Evolutionary conservation across 2,113 vertebrate genomes (phyloP), one percentile per base, ranked within the genome.

Genomic region (Oncorhynchus clarkii): DNA sequence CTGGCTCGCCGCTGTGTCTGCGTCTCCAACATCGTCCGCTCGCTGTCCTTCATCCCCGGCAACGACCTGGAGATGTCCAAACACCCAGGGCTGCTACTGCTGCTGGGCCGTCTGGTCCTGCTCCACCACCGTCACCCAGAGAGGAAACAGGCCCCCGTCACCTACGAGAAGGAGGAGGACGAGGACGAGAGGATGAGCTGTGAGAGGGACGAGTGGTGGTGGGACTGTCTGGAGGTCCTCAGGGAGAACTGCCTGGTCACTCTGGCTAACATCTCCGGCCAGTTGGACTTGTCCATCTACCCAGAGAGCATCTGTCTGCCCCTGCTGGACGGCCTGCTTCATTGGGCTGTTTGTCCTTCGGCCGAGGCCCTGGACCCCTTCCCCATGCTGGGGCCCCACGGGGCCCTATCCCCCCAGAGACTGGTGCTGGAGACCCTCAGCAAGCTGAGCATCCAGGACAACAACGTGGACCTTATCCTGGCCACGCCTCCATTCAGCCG

Each of bases 361-460:
- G 98, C 98, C 18, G 97, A 98, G 92, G 98, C 98, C 86, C 94
- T 97, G 89, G 98, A 99, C 87, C 98, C 98, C 77, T 99, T 99
- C 78, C 96, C 97, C 11, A 96, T 96, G 0, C 91, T 99, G 89
- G 98, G 97, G 34, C 95, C 96, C 82, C 97, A 95, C 0, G 95
- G 95, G 81, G 94, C 96, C 66, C 96, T 99, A 66, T 99, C 98
- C 78, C 98, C 98, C 16, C 98, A 99, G 94, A 97, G 97, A 95
- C 94, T 99, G 90, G 97, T 99, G 88, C 95, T 99, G 18, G 98
- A 99, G 93, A 97, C 97, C 82, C 97, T 99, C 90, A 99, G 97
- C 93, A 99, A 99, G 93, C 96, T 99, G 92, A 99, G 97, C 94
- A 97, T 99, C 94, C 97, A 99, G 95, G 98, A 99, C 95, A 98